Percentiles rank a stretch among this genome's conserved stretches.
These are phyloP conservation scores for Apis mellifera DNA, from an alignment of 1,140 invertebrate genomes.

Conservation along the genomic window Amel_HAv3.1 CM009939.2:7685001-7685500, in stretches of 20 bases:
- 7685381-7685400: not conserved
- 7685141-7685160: not conserved
- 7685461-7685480: conserved; percentile 12
- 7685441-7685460: not conserved
- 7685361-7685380: not conserved
- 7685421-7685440: no score
- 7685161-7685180: conserved; percentile 6
- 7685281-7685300: not conserved
- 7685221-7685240: conserved; percentile 17
- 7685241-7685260: not conserved
- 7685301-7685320: not conserved
- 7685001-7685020: no score
- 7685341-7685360: not conserved
- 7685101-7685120: no score
- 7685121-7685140: no score
- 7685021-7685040: no score
- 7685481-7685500: conserved; percentile 25
- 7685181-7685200: conserved; percentile 16
- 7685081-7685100: not conserved
- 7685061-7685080: no score
- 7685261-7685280: not conserved
- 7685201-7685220: conserved; percentile 1
- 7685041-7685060: no score
- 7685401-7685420: no score
- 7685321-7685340: not conserved